These are phyloP conservation scores for honey bee (Apis mellifera) DNA, from an alignment of 1,140 invertebrate species.

Conservation along the genomic window Amel_HAv3.1 CM009941.2:8678501-8679000, in stretches of 20 bases:
- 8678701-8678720: neutral
- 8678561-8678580: conserved; percentile 19
- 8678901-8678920: neutral
- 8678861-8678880: neutral
- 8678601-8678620: too few species aligned
- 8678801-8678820: conserved; percentile 45
- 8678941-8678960: conserved; percentile 3
- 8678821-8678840: conserved; percentile 15
- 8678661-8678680: too few species aligned
- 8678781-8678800: conserved; percentile 39
- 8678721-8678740: conserved; percentile 21
- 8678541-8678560: conserved; percentile 20
- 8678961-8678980: conserved; percentile 8
- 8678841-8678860: neutral
- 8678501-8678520: neutral
- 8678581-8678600: neutral
- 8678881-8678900: neutral
- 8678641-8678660: neutral
- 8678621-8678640: neutral
- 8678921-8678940: neutral
- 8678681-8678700: neutral
- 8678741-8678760: conserved; percentile 41
- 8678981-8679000: neutral
- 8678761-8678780: conserved; percentile 25
- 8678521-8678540: neutral